A percentile compares a stretch with the other conserved stretches of the same genome.
These are phyloP conservation scores for Allygus modestus DNA, from an alignment of 2,888 invertebrate genomes.

Conservation along the genomic window DNA sequence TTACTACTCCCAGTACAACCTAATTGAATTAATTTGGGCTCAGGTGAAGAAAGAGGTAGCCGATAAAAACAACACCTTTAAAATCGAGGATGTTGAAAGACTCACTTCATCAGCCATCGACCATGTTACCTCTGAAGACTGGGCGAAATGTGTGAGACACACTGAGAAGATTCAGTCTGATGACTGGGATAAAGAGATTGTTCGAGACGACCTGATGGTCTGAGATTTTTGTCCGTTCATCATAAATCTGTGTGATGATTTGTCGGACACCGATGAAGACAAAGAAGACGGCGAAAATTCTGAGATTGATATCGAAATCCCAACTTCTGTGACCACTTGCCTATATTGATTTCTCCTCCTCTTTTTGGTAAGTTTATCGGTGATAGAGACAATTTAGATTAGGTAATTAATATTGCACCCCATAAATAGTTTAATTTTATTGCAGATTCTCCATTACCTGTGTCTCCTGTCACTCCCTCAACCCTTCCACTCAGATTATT, in stretches of 20 bases:
- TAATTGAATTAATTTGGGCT: slow-evolving; percentile 60
- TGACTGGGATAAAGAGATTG: slow-evolving; percentile 13
- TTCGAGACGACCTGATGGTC: slow-evolving; percentile 41
- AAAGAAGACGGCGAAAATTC: too few species aligned
- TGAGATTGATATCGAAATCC: too few species aligned
- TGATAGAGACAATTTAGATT: too few species aligned
- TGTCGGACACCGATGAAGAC: background rate
- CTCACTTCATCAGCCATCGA: slow-evolving; percentile 33
- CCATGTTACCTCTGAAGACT: background rate
- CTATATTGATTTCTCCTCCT: too few species aligned
- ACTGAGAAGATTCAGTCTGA: slow-evolving; percentile 19
- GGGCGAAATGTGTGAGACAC: slow-evolving; percentile 33
- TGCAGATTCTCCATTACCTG: too few species aligned
- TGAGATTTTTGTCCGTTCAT: slow-evolving; percentile 32
- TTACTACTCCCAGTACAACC: slow-evolving; percentile 58
- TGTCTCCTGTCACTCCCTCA: too few species aligned
- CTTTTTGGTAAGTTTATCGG: too few species aligned
- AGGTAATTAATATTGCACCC: too few species aligned
- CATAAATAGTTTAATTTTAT: too few species aligned
- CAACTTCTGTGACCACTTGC: too few species aligned
- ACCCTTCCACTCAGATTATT: too few species aligned
- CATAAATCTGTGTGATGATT: slow-evolving; percentile 6
- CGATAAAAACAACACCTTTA: slow-evolving; percentile 54
- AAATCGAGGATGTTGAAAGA: slow-evolving; percentile 51
- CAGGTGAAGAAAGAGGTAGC: slow-evolving; percentile 51